Conservation (phyloP, 2,888 invertebrate genomes). For the Mesopsocus fuscifrons region DNA sequence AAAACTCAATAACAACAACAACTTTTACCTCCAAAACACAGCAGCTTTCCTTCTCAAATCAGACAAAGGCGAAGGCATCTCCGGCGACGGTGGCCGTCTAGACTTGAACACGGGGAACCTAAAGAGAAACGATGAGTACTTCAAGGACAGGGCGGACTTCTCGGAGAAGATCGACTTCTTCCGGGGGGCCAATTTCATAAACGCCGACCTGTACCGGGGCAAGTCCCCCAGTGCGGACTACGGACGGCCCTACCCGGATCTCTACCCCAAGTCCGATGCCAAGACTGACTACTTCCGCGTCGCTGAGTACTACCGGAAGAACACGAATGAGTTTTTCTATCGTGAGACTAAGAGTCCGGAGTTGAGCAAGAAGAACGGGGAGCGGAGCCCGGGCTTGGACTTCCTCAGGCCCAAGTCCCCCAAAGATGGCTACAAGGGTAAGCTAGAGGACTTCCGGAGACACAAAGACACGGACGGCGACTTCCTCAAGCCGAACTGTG, state of each 20-base stretch:
- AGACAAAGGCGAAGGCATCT: constrained; percentile 6
- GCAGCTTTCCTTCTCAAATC: constrained; percentile 4
- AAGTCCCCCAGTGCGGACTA: constrained; percentile 4
- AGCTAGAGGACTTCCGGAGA: constrained; percentile 6
- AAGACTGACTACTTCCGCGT: constrained; percentile 8
- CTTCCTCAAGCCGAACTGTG: constrained; percentile 9
- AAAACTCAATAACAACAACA: constrained; percentile 4
- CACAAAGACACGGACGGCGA: constrained; percentile 7
- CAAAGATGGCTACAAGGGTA: constrained; percentile 3
- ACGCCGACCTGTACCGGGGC: constrained; percentile 1
- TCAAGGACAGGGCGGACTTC: constrained; percentile 2
- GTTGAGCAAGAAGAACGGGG: constrained; percentile 5
- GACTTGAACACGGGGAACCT: constrained; percentile 7
- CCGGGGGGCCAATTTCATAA: constrained; percentile 6
- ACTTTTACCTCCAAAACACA: constrained; percentile 7
- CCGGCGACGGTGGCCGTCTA: neutral
- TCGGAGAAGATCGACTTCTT: constrained; percentile 5
- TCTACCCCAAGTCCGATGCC: constrained; percentile 6
- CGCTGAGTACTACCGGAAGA: constrained; percentile 6
- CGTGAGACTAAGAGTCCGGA: constrained; percentile 2
- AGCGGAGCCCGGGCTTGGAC: constrained; percentile 2
- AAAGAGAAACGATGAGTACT: constrained; percentile 7
- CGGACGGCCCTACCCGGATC: constrained; percentile 2
- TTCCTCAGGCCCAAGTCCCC: constrained; percentile 7
- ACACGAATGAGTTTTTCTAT: constrained; percentile 7